Evolutionary conservation across 2,113 vertebrate species (phyloP).

Genomic region (Vulpes lagopus): DNA sequence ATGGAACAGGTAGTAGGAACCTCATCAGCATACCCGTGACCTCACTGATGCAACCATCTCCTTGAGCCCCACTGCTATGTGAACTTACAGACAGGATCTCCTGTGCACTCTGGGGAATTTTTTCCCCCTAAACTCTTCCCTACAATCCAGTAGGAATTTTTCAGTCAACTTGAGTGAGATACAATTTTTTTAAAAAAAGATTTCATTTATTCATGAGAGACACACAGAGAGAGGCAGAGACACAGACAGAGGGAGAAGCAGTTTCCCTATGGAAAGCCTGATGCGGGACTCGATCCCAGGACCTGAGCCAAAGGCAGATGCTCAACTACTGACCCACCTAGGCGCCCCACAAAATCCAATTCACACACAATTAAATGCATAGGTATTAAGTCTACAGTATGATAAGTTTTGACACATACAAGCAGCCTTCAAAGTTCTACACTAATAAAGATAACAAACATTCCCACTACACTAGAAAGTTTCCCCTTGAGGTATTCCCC

Average conservation of each 20-base stretch:
- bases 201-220: too few species aligned
- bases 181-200: background rate
- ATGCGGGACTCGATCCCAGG: too few species aligned
- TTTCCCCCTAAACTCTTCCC: background rate
- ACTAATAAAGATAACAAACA: background rate
- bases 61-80: background rate
- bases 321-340: too few species aligned
- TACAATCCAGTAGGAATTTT: conserved; percentile 9
- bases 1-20: background rate
- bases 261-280: too few species aligned
- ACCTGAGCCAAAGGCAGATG: too few species aligned
- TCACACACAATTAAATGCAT: background rate
- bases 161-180: background rate
- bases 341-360: background rate
- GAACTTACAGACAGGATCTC: background rate
- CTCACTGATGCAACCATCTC: background rate
- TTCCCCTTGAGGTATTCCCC: background rate
- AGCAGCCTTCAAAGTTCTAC: background rate
- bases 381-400: background rate
- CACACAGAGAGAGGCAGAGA: too few species aligned
- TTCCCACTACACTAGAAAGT: background rate
- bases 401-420: conserved; percentile 35
- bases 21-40: background rate
- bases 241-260: too few species aligned
- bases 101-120: background rate